These are phyloP conservation scores for Heliothis virescens DNA, from an alignment of 1,140 invertebrate genomes.

Conservation along the genomic window DNA sequence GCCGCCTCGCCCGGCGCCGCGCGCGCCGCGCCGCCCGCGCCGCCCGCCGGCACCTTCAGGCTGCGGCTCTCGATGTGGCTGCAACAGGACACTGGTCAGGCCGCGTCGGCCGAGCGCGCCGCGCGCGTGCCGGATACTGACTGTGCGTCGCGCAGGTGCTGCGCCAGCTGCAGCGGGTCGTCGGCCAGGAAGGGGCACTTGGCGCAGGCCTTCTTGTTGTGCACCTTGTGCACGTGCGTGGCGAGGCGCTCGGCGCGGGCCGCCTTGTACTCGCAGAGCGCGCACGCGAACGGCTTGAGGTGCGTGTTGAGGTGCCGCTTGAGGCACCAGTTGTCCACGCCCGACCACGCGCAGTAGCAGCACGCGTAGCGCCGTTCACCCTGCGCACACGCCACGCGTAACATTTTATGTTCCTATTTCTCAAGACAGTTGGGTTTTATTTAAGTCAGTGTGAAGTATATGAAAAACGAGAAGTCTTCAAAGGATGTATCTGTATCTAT, in stretches of 20 bases:
- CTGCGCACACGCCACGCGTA: constrained; percentile 58
- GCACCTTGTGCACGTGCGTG: constrained; percentile 95
- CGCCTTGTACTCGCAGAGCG: constrained; percentile 88
- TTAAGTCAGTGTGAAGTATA: too few relatives aligned
- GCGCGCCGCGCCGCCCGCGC: constrained; percentile 53
- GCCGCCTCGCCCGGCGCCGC: constrained; percentile 38
- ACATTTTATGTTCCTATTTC: too few relatives aligned
- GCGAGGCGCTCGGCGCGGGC: constrained; percentile 94
- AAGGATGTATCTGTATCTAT: too few relatives aligned
- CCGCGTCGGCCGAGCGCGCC: background rate
- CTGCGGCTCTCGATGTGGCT: constrained; percentile 78
- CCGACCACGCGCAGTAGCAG: constrained; percentile 95
- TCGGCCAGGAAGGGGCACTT: constrained; percentile 95
- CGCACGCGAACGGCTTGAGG: constrained; percentile 95
- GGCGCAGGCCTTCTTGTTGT: constrained; percentile 95
- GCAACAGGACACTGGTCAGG: background rate
- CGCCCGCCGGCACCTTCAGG: constrained; percentile 79
- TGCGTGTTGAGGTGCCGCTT: constrained; percentile 97
- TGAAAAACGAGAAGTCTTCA: too few relatives aligned
- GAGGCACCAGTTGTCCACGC: constrained; percentile 97
- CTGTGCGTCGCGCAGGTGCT: constrained; percentile 91
- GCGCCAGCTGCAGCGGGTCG: constrained; percentile 90
- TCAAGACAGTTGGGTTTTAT: too few relatives aligned
- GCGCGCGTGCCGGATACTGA: constrained; percentile 73
- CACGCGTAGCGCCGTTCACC: constrained; percentile 91